Evolutionary conservation across 1,140 invertebrate species (phyloP).

Genomic region (Rhopalosiphum padi): DNA sequence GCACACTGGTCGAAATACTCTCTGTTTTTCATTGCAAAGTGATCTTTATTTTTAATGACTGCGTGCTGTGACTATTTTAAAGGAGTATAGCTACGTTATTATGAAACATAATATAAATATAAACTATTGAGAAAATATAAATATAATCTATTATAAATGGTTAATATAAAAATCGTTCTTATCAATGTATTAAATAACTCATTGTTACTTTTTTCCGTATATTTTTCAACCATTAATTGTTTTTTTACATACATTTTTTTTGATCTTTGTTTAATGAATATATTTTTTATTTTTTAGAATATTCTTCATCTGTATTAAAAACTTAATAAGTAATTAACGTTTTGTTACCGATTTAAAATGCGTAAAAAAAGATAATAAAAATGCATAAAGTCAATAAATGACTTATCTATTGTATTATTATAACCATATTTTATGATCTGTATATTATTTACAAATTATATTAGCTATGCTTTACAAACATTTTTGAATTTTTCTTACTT

Average conservation of each 20-base stretch:
- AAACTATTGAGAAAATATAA: background rate
- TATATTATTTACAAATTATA: too few relatives aligned
- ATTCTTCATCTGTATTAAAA: too few relatives aligned
- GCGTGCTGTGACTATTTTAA: background rate
- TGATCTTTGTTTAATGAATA: background rate
- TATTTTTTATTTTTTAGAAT: background rate
- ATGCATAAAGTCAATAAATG: too few relatives aligned
- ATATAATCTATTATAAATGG: background rate
- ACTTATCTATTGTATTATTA: too few relatives aligned
- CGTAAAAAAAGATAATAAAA: too few relatives aligned
- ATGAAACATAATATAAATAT: background rate
- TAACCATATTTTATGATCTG: too few relatives aligned
- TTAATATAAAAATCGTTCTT: background rate
- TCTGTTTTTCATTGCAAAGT: background rate
- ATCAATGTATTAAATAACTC: background rate
- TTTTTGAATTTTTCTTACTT: background rate
- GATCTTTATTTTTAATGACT: background rate
- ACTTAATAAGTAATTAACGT: too few relatives aligned
- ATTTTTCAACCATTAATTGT: background rate
- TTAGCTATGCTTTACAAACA: too few relatives aligned
- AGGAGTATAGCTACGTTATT: background rate
- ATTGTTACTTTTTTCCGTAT: background rate
- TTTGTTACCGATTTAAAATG: too few relatives aligned
- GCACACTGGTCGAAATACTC: background rate
- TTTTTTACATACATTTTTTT: too few relatives aligned